Evolutionary conservation across 2,797 vertebrate species (phyloP).

Genomic region (Momotus momota): DNA sequence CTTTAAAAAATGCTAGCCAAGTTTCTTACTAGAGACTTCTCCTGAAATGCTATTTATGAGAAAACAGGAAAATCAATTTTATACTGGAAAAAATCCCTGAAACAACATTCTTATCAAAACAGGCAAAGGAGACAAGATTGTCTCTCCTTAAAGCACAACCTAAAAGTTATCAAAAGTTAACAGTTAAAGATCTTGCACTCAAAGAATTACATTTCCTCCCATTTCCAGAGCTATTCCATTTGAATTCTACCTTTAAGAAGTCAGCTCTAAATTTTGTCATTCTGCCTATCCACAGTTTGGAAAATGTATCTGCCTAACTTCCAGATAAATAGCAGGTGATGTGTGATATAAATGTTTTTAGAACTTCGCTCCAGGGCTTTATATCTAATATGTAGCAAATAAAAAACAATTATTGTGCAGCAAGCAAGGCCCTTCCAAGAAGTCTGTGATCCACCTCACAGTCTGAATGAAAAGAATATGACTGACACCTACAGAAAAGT

Average conservation of each 20-base stretch:
- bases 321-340: conserved; percentile 84
- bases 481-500: conserved; percentile 13
- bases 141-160: background rate
- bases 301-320: background rate
- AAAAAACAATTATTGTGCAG: conserved; percentile 80
- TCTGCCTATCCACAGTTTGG: conserved; percentile 76
- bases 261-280: conserved; percentile 81
- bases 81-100: background rate
- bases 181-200: background rate
- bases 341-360: conserved; percentile 83
- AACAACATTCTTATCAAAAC: background rate
- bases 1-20: background rate
- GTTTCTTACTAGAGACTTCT: background rate
- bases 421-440: conserved; percentile 84
- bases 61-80: background rate
- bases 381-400: conserved; percentile 81
- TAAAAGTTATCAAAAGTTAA: background rate
- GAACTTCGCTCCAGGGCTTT: conserved; percentile 80
- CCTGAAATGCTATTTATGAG: background rate
- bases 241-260: background rate
- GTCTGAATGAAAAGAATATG: conserved; percentile 79
- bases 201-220: background rate
- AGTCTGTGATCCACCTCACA: conserved; percentile 67
- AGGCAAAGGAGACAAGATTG: background rate
- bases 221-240: background rate